Percentiles rank a stretch among this genome's conserved stretches.
phyloP scores from a whole-genome alignment of 1,140 invertebrate species.

The silkworm (Bombyx mori) region ASM3026992v2 NC_085131.1:7374501-7375000 shows the following conservation, averaged over 20 bases:
- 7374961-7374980: background rate
- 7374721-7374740: no score
- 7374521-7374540: background rate
- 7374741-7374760: background rate
- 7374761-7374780: background rate
- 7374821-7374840: background rate
- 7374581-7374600: no score
- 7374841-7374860: constrained; percentile 3
- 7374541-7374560: background rate
- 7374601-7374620: no score
- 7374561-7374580: no score
- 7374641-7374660: no score
- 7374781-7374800: background rate
- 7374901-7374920: constrained; percentile 2
- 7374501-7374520: background rate
- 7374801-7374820: background rate
- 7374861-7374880: background rate
- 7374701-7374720: no score
- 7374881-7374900: constrained; percentile 1
- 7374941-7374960: background rate
- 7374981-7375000: background rate
- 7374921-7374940: constrained; percentile 4
- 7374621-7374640: no score
- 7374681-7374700: no score
- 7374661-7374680: no score